These are phyloP conservation scores for Oscheius sp. DNA, from an alignment of 1,140 invertebrate genomes.

Conservation along the genomic window DNA sequence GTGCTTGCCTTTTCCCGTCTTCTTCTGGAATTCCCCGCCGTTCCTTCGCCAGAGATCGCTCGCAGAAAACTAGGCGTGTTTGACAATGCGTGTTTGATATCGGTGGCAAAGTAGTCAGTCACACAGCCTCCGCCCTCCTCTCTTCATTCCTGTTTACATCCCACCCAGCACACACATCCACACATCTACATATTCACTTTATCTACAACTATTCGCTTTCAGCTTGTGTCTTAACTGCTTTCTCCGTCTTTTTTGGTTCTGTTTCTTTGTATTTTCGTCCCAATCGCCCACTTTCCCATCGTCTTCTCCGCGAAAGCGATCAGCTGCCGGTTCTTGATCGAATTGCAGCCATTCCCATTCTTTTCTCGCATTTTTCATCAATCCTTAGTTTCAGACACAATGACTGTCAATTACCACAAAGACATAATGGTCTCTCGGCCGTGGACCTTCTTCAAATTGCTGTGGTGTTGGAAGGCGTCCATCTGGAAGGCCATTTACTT, in stretches of 20 bases:
- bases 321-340: neutral
- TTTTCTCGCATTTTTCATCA: neutral
- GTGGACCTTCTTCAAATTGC: slow-evolving; percentile 33
- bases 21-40: too few species aligned
- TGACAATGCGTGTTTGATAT: neutral
- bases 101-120: neutral
- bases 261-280: too few species aligned
- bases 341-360: slow-evolving; percentile 4
- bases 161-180: too few species aligned
- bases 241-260: neutral
- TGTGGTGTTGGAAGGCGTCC: slow-evolving; percentile 27
- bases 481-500: slow-evolving; percentile 36
- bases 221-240: neutral
- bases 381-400: slow-evolving; percentile 5
- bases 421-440: slow-evolving; percentile 27
- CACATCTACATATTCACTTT: too few species aligned
- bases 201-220: neutral
- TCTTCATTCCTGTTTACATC: neutral
- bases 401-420: slow-evolving; percentile 37
- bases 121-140: neutral
- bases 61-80: neutral
- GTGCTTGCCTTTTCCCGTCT: too few species aligned
- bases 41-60: too few species aligned
- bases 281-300: too few species aligned
- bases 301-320: too few species aligned